A percentile compares a stretch with the other conserved stretches of the same genome.
phyloP scores from a whole-genome alignment of 2,888 invertebrate species.

The Acrocyrtus sp. region DNA sequence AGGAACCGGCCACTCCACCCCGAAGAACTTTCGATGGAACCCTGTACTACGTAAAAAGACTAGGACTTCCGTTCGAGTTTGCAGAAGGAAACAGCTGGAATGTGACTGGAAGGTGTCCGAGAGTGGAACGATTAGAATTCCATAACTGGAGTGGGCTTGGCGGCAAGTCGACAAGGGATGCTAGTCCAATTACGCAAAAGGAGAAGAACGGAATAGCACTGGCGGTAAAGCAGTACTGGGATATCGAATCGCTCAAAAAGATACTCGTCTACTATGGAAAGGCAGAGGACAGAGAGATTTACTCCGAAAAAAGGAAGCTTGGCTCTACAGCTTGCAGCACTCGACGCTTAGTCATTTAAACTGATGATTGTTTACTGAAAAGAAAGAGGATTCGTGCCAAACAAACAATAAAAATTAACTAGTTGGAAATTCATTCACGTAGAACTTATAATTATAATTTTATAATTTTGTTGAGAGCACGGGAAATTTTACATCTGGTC shows the following conservation, averaged over 20 bases:
- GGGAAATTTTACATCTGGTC: too few relatives aligned
- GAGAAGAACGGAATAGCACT: too few relatives aligned
- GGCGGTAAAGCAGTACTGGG: background rate
- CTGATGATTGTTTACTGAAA: too few relatives aligned
- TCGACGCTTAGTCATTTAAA: background rate
- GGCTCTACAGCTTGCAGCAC: background rate
- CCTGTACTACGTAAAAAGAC: background rate
- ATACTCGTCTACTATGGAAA: background rate
- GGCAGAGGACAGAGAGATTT: slow-evolving; percentile 1
- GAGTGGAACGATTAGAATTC: background rate
- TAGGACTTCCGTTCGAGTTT: background rate
- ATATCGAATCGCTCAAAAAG: background rate
- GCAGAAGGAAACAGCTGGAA: background rate
- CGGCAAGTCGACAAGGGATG: too few relatives aligned
- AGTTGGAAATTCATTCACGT: too few relatives aligned
- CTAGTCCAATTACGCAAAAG: too few relatives aligned
- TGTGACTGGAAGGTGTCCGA: background rate
- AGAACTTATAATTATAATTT: too few relatives aligned
- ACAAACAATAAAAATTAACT: too few relatives aligned
- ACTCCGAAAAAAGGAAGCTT: background rate
- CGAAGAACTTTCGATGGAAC: background rate
- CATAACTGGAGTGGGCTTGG: background rate
- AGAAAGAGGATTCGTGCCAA: too few relatives aligned
- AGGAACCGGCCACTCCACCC: too few relatives aligned
- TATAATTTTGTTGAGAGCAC: too few relatives aligned